Percentiles rank a stretch among this genome's conserved stretches.
Conservation (phyloP, 1,140 invertebrate species). For the Eumaeus atala region DNA sequence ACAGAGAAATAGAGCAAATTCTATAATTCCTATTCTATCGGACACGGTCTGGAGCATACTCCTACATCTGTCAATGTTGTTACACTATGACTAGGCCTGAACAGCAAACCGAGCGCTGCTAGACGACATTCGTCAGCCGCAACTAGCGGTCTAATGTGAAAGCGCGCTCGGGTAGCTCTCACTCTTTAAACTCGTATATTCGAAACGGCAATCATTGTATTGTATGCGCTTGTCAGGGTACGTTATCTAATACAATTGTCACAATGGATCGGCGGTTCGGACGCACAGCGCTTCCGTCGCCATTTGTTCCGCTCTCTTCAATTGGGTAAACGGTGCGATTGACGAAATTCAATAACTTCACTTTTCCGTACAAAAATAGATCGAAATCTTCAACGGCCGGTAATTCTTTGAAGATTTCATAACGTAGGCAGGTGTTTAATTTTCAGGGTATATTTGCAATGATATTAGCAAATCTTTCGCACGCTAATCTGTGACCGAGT, state of each 20-base stretch:
- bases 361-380: slow-evolving; percentile 45
- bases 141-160: neutral
- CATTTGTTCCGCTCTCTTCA: slow-evolving; percentile 67
- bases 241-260: slow-evolving; percentile 57
- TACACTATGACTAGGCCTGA: neutral
- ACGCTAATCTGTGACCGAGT: slow-evolving; percentile 58
- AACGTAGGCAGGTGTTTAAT: too few relatives aligned
- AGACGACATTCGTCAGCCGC: too few relatives aligned
- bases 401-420: too few relatives aligned
- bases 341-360: slow-evolving; percentile 53
- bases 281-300: slow-evolving; percentile 47
- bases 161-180: slow-evolving; percentile 38
- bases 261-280: slow-evolving; percentile 41
- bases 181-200: slow-evolving; percentile 44
- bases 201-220: slow-evolving; percentile 49
- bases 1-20: too few relatives aligned
- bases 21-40: too few relatives aligned
- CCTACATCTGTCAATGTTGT: neutral
- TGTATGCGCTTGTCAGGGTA: slow-evolving; percentile 40
- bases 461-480: slow-evolving; percentile 36
- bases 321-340: slow-evolving; percentile 65
- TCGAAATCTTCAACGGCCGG: slow-evolving; percentile 24
- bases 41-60: too few relatives aligned
- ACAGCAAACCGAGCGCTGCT: too few relatives aligned
- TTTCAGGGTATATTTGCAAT: too few relatives aligned